Evolutionary conservation across 1,140 invertebrate species (phyloP), one percentile per base, ranked within the genome.

Genomic region (Melanaphis sacchari): DNA sequence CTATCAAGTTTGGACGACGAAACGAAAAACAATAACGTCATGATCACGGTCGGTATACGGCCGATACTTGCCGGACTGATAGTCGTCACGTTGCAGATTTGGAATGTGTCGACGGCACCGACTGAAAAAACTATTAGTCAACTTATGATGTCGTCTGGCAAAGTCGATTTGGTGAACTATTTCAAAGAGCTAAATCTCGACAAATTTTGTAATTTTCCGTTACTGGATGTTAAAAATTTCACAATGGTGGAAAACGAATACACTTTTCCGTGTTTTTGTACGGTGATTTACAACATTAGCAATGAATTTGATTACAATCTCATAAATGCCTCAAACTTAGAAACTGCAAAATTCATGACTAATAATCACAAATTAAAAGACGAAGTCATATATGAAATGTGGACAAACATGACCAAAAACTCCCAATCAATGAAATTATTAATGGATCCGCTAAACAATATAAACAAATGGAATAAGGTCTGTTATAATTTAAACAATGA

Each of bases 391-490:
- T 89, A 89, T 18, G 1, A 46, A 0, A 26, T 40, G 22, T 93
- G 93, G 93, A 89, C 24, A 89, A 24, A 66, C 6, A 54, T 81
- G 2, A 49, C 52, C 18, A 21, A 66, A 18, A n/a, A 9, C 9
- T 76, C 52, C 4, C 54, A 40, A 36, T 49, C 87, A 26, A 52
- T 93, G 46, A 88, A 59, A 43, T 43, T 93, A 43, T 21, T 93
- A 2, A 90, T 93, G 87, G 38, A 93, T 5, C 93, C 85, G 22
- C 36, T 93, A 1, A 43, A 76, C 22, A n/a, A 54, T n/a, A 26
- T 76, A 21, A 15, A 2, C 0, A 66, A 81, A 81, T 88, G 40
- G 85, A 85, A 46, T 31, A 46, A 41, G 0, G 22, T 93, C 24
- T 93, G 76, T 93, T 54, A 85, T 41, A 54, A 85, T 40, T 15